Base-by-base conservation (phyloP, 1,140 invertebrate genomes). In the Neomicropteryx cornuta region DNA sequence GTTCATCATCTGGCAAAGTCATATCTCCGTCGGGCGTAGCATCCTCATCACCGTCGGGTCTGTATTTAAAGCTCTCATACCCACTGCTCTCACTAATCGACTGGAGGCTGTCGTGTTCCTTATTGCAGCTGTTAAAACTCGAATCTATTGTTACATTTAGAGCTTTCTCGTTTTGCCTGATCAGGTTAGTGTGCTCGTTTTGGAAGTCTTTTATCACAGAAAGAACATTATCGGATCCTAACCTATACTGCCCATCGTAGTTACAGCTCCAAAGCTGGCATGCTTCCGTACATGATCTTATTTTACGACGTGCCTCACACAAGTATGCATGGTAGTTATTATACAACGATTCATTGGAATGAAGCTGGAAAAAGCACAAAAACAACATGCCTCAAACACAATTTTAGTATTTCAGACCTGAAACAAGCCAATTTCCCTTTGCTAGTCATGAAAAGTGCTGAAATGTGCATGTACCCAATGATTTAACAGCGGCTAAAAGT, bases 291-390 rank as follows among this genome's bases (percentile, higher is more conserved):
- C 85, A 84, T 5, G 75, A 66, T 17, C 72, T 67, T 22, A 95
- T 84, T 53, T 80, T 79, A 46, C 75, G 72, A 40, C 81, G 69
- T 2, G 89, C 87, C 53, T 91, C 87, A 49, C 78, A 78, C 11
- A 95, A 65, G 56, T 87, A 88, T 5, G 81, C 81, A 55, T 85
- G 81, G 54, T 85, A 84, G 62, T 87, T 87, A 14, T 79, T 79
- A 52, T 80, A 83, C 34, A 87, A 53, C 42, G 62, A 62, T 43
- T 68, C 66, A 51, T 65, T 65, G 33, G 63, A 55, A 35, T 67
- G 63, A 55, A 66, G 45, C 30, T 65, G 58, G 11, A 42, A 44
- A 38, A 43, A 5, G 10, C 23, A 42, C 1, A 28, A 34, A 24
- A 35, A 13, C 29, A 6, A 14, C 22, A 34, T 33, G 29, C 4